phyloP scores from a whole-genome alignment of 2,888 invertebrate species.

The Octonoba sinensis region DNA sequence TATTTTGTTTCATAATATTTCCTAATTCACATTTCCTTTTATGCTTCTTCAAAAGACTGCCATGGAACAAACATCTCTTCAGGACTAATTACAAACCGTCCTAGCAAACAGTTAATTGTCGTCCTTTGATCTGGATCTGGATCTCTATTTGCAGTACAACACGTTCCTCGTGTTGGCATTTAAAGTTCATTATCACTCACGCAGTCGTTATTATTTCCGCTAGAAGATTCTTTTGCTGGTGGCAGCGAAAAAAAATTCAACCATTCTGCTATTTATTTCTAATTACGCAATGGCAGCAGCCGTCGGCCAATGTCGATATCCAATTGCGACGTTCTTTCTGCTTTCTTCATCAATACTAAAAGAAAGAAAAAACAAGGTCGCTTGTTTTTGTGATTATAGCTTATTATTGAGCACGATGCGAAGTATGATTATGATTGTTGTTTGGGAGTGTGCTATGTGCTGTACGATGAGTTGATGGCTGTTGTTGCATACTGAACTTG shows the following conservation, averaged over 20 bases:
- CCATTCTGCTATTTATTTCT: too few relatives aligned
- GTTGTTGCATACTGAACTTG: too few relatives aligned
- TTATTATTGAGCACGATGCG: too few relatives aligned
- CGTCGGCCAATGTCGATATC: background rate
- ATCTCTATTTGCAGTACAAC: background rate
- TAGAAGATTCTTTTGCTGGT: background rate
- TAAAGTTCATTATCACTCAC: conserved; percentile 13
- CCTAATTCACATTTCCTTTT: too few relatives aligned
- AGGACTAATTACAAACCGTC: too few relatives aligned
- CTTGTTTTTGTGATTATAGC: background rate
- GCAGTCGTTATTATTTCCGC: conserved; percentile 14
- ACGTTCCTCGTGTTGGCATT: background rate
- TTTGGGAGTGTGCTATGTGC: too few relatives aligned
- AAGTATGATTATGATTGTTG: too few relatives aligned
- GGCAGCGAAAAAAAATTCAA: background rate
- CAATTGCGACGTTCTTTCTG: conserved; percentile 16
- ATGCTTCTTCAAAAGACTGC: too few relatives aligned
- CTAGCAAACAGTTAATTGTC: background rate
- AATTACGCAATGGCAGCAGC: conserved; percentile 1
- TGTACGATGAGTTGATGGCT: too few relatives aligned
- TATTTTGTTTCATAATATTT: too few relatives aligned
- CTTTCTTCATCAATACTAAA: conserved; percentile 12
- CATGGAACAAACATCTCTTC: too few relatives aligned
- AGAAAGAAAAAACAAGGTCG: conserved; percentile 19
- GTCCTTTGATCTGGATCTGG: conserved; percentile 17